Evolutionary conservation across 2,888 invertebrate species (phyloP).

Genomic region (Polydrusus pterygomalis): DNA sequence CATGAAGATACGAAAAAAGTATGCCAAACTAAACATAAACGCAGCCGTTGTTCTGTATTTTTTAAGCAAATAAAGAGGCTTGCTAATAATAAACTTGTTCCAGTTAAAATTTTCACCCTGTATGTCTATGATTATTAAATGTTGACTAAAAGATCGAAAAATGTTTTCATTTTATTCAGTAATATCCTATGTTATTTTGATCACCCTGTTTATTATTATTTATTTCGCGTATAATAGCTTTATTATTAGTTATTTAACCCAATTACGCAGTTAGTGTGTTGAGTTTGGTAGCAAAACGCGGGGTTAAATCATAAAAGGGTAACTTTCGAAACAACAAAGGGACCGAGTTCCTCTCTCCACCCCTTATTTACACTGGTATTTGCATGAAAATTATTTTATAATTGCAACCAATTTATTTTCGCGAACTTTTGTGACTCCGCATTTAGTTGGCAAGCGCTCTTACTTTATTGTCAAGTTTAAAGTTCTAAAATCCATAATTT

Average conservation of each 20-base stretch:
- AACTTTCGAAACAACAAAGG: slow-evolving; percentile 21
- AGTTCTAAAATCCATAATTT: slow-evolving; percentile 10
- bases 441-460: slow-evolving; percentile 1
- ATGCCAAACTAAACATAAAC: no score
- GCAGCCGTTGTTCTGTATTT: no score
- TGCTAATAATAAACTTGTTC: no score
- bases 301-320: slow-evolving; percentile 35
- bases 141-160: no score
- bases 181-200: not conserved
- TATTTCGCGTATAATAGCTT: slow-evolving; percentile 20
- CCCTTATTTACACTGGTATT: slow-evolving; percentile 48
- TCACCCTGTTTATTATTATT: slow-evolving; percentile 4
- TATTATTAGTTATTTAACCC: slow-evolving; percentile 28
- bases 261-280: slow-evolving; percentile 27
- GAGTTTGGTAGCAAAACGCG: slow-evolving; percentile 16
- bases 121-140: no score
- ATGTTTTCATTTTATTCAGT: no score
- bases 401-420: slow-evolving; percentile 45
- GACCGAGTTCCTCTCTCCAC: slow-evolving; percentile 16
- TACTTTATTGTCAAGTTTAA: slow-evolving; percentile 32
- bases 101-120: no score
- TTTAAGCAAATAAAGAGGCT: no score
- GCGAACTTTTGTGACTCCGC: slow-evolving; percentile 35
- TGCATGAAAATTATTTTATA: slow-evolving; percentile 53
- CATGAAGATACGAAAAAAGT: no score